Percentiles rank a stretch among this genome's conserved stretches.
Evolutionary conservation across 2,888 invertebrate species (phyloP).

Genomic region (Xanthorhoe spadicearia): DNA sequence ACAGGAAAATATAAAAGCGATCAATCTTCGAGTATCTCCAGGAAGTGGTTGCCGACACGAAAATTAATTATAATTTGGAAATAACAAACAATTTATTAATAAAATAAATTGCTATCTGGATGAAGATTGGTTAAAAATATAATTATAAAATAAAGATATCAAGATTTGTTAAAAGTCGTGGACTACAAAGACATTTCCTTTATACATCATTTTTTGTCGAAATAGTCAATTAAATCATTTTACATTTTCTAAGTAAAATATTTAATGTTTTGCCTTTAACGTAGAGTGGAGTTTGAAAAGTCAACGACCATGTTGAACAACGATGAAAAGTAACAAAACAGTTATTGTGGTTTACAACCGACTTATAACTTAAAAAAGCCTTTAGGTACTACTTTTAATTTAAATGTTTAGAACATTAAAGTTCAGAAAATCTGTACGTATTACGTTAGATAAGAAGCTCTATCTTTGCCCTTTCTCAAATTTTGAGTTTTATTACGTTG

Average conservation of each 20-base stretch:
- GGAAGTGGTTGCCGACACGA: slow-evolving; percentile 31
- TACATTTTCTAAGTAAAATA: slow-evolving; percentile 24
- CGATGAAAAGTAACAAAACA: background rate
- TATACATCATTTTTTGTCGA: slow-evolving; percentile 52
- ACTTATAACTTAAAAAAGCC: slow-evolving; percentile 2
- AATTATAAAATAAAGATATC: slow-evolving; percentile 34
- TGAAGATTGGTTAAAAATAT: slow-evolving; percentile 4
- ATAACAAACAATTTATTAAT: slow-evolving; percentile 8
- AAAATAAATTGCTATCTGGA: background rate
- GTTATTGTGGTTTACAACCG: background rate
- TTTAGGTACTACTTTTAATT: background rate
- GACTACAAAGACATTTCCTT: slow-evolving; percentile 55
- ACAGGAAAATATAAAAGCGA: slow-evolving; percentile 26
- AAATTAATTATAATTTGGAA: slow-evolving; percentile 24
- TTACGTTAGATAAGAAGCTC: slow-evolving; percentile 32
- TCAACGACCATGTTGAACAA: background rate
- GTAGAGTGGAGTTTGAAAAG: background rate
- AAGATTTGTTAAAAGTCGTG: slow-evolving; percentile 35
- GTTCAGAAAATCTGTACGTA: slow-evolving; percentile 6
- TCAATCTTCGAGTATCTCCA: slow-evolving; percentile 31
- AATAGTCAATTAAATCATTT: slow-evolving; percentile 60
- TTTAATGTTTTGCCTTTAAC: slow-evolving; percentile 28
- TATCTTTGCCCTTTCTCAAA: slow-evolving; percentile 34
- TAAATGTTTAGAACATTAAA: background rate
- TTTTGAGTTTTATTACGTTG: slow-evolving; percentile 38